These are phyloP conservation scores for Sebastes dallii DNA, from an alignment of 2,797 vertebrate genomes.

Conservation along the genomic window DNA sequence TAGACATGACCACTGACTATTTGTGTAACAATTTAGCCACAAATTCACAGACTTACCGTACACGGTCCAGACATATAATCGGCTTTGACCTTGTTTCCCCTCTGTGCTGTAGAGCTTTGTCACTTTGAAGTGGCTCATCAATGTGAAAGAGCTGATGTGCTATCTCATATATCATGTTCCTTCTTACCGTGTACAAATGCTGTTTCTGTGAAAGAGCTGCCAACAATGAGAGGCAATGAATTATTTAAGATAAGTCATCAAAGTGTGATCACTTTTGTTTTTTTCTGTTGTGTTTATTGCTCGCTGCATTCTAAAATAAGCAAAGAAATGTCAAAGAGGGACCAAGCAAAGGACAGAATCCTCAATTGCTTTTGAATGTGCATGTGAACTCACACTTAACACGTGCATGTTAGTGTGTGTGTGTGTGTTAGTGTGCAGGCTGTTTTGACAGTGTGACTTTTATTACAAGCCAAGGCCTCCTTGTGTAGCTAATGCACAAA, in stretches of 20 bases:
- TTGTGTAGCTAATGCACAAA: slow-evolving; percentile 42
- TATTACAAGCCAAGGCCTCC: slow-evolving; percentile 49
- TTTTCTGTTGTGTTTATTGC: background rate
- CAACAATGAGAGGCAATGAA: slow-evolving; percentile 4
- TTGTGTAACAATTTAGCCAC: too few species aligned
- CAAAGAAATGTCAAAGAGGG: slow-evolving; percentile 31
- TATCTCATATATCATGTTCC: background rate
- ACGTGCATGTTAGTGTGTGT: background rate
- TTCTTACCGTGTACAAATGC: background rate
- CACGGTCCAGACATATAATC: too few species aligned
- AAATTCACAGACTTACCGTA: too few species aligned
- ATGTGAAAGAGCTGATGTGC: background rate
- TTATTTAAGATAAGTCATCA: slow-evolving; percentile 31
- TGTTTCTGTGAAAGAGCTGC: background rate
- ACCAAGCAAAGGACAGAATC: slow-evolving; percentile 36
- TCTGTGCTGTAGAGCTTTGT: background rate
- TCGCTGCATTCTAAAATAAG: background rate
- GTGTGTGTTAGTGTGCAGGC: background rate
- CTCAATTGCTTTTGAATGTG: slow-evolving; percentile 1
- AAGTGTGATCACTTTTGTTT: slow-evolving; percentile 9
- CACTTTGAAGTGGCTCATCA: background rate
- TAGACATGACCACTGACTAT: too few species aligned
- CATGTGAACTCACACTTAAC: background rate
- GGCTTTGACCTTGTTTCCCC: background rate
- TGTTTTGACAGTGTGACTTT: slow-evolving; percentile 52